A percentile compares a stretch with the other conserved stretches of the same genome.
Evolutionary conservation across 1,140 invertebrate genomes (phyloP).

Genomic region (Tachypleus tridentatus): DNA sequence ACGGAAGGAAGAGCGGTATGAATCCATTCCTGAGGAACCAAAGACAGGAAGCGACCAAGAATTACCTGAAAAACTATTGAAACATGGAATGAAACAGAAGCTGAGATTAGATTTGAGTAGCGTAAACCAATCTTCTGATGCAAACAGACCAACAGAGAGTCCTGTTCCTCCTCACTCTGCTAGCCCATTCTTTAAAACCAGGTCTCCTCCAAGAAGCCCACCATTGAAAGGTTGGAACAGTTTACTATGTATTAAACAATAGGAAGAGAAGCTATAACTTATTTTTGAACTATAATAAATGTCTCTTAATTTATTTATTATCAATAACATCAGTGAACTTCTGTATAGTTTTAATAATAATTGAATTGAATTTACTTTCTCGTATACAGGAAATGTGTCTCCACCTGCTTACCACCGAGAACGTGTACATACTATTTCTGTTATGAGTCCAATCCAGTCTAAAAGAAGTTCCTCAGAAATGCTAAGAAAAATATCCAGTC

Average conservation of each 20-base stretch:
- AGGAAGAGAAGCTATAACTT: too few relatives aligned
- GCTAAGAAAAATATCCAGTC: not conserved
- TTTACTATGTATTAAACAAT: too few relatives aligned
- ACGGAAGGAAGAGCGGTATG: conserved; percentile 39
- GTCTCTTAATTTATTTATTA: too few relatives aligned
- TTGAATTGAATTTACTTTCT: too few relatives aligned
- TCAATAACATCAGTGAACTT: too few relatives aligned
- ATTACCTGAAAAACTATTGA: not conserved
- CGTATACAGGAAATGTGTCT: not conserved
- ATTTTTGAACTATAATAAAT: too few relatives aligned
- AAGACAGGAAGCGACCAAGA: conserved; percentile 29
- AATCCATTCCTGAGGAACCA: conserved; percentile 72
- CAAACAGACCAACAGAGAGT: not conserved
- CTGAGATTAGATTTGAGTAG: not conserved
- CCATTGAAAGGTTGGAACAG: not conserved
- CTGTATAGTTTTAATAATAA: too few relatives aligned
- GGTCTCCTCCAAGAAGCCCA: not conserved
- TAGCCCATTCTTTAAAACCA: not conserved
- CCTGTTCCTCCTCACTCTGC: conserved; percentile 3
- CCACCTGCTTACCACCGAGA: conserved; percentile 37
- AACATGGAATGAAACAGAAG: conserved; percentile 2
- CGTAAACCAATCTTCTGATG: not conserved
- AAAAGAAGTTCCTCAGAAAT: conserved; percentile 5
- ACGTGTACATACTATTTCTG: conserved; percentile 69
- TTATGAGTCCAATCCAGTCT: conserved; percentile 53